Percentiles rank a stretch among this genome's conserved stretches.
Conservation (phyloP, 2,797 vertebrate species). For the Onychomys arenicola region DNA sequence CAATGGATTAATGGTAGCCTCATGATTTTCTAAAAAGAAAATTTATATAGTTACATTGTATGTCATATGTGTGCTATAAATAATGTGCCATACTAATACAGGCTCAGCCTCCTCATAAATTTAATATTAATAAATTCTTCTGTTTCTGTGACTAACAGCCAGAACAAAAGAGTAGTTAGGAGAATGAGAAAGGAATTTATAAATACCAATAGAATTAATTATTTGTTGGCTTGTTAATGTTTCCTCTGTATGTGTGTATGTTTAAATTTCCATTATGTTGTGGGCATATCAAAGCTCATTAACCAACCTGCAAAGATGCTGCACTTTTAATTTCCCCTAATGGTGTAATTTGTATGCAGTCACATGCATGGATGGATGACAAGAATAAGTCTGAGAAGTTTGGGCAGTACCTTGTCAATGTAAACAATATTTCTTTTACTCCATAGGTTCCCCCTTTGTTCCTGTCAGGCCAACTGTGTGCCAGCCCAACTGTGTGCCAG, state of each 20-base stretch:
- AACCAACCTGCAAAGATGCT: not conserved
- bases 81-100: constrained; percentile 28
- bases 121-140: constrained; percentile 47
- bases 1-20: not conserved
- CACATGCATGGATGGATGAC: not conserved
- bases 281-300: not conserved
- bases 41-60: not conserved
- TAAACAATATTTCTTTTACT: not conserved
- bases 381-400: not conserved
- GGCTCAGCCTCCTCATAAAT: constrained; percentile 32
- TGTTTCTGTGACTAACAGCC: not conserved
- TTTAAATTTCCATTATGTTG: not conserved
- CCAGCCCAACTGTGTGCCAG: not conserved
- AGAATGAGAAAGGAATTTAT: not conserved
- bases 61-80: not conserved
- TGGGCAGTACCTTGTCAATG: not conserved
- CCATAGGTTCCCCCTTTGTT: not conserved
- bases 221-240: not conserved
- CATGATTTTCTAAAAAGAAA: constrained; percentile 16
- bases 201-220: constrained; percentile 5
- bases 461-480: not conserved
- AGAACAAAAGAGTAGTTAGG: not conserved
- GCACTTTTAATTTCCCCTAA: not conserved
- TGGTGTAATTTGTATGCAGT: not conserved
- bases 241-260: not conserved